Evolutionary conservation across 2,888 invertebrate species (phyloP), one percentile per base, ranked within the genome.

Genomic region (Heterodera filipjevi): DNA sequence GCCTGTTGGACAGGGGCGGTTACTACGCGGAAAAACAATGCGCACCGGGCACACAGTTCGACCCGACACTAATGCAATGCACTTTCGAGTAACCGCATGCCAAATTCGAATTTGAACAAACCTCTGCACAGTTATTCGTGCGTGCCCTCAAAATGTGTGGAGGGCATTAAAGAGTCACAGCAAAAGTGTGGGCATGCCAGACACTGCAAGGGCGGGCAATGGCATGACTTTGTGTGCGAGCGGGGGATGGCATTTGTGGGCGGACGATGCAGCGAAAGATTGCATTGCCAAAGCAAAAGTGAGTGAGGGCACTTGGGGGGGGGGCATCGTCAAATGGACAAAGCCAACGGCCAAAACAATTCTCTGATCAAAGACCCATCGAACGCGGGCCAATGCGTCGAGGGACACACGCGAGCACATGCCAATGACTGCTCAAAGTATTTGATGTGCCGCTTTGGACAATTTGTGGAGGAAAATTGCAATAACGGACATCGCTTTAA

Each of bases 401-500:
- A 76, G 32, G 66, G 70, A 46, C 68, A 68, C 71, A 71, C 79
- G 59, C 49, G 32, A 14, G 39, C 49, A 3, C 79, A 79, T 70
- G 39, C 30, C 35, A 59, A 22, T 32, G 77, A 81, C 49, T 81
- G 81, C 66, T 76, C 81, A 8, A 80, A 81, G 70, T 81, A 77
- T 68, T 64, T 81, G 33, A 44, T 81, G 44, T 81, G 81, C 68
- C 71, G 68, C n/a, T 71, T 77, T 46, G 81, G 81, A n/a, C 77
- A 81, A 77, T 81, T 76, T 44, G 32, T 81, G 27, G 81, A 81
- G 44, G 71, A 75, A 30, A 77, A 77, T 19, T 81, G 81, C 53
- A 64, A 66, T 64, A 74, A 77, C 32, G 81, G 81, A 46, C 80
- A 81, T 68, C 81, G 80, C n/a, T 81, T 77, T 74, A 81, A 81